Base-by-base conservation (phyloP, 2,888 invertebrate species). In the Drosophila histrio region DNA sequence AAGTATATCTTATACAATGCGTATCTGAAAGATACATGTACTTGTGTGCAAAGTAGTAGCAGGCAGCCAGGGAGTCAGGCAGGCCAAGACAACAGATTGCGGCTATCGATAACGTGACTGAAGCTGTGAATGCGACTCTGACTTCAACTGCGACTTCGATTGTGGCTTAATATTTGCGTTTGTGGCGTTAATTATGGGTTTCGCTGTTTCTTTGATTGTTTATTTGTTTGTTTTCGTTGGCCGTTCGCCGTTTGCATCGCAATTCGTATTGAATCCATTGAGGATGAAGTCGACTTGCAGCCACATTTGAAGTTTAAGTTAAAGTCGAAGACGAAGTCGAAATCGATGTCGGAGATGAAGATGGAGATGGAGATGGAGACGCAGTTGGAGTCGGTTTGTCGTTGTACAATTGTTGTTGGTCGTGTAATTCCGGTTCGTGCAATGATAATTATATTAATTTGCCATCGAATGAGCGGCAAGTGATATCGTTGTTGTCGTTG, bases 381-480 rank as follows among this genome's bases (percentile, higher is more conserved):
- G 53, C 3, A 38, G 26, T 41, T 4, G 19, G n/a, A n/a, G 28
- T 56, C 41, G 41, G 13, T 17, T 57, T 63, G 65, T 76, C 50
- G 66, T 39, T 62, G 56, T 59, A 49, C 70, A 74, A 72, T 85
- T 79, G 86, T 77, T 79, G 79, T 70, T 66, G 84, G 65, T 83
- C 71, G 71, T 76, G 83, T 75, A 80, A 87, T 85, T 87, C 87
- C 87, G 87, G 85, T 87, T 83, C 87, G 82, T 87, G 83, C 86
- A 79, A 81, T 76, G 88, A 85, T 89, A 87, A 87, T 87, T 88
- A 89, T 83, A 87, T 87, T 83, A 87, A 87, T 87, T 87, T 87
- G 71, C 77, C 81, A 79, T 81, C 77, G 79, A 79, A 77, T 87
- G 82, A 69, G 86, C 86, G 72, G 61, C 82, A 82, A 74, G 77